Evolutionary conservation across 2,888 invertebrate species (phyloP), one percentile per base, ranked within the genome.

Genomic region (Ommatoiulus sabulosus): DNA sequence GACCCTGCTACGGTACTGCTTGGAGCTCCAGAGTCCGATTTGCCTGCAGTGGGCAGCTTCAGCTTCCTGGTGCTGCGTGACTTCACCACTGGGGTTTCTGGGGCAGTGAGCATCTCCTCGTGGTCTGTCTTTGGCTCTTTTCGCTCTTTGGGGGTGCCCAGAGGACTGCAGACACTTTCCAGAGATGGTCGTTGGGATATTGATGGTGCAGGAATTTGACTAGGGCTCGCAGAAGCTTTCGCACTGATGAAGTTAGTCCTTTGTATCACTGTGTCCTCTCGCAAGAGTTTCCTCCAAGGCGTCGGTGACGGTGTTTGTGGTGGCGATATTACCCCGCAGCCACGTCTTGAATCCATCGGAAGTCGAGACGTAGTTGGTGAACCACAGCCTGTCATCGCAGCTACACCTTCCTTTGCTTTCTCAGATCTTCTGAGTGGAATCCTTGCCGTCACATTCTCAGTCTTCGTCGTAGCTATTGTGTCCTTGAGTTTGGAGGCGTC

Each of bases 51-150:
- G 20, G 89, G 89, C 4, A 52, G 57, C 63, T 89, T 89, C n/a
- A 89, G 57, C 84, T 87, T 84, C n/a, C 89, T 24, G 17, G 89
- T 84, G 44, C 89, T 89, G 24, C 87, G 72, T 1, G 89, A 89
- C 48, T 87, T 87, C 20, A 84, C 87, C n/a, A 89, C 63, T 20
- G 89, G 89, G 15, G 89, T 87, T 20, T 88, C 57, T 10, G 85
- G 87, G 15, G 86, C 86, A 2, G 72, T 35, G 43, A 84, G 44
- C 52, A 7, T 0, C 15, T 88, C 88, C 12, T 88, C 48, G 2
- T 20, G 4, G 0, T 44, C 46, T 20, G 12, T 17, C 15, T 87
- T 48, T 3, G 57, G 15, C 20, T 52, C 87, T 20, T 17, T 48
- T 0, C 43, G 20, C 52, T 87, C 46, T 20, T 46, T 44, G 10